These are phyloP conservation scores for Synchiropus splendidus DNA, from an alignment of 2,113 vertebrate genomes.

Conservation along the genomic window DNA sequence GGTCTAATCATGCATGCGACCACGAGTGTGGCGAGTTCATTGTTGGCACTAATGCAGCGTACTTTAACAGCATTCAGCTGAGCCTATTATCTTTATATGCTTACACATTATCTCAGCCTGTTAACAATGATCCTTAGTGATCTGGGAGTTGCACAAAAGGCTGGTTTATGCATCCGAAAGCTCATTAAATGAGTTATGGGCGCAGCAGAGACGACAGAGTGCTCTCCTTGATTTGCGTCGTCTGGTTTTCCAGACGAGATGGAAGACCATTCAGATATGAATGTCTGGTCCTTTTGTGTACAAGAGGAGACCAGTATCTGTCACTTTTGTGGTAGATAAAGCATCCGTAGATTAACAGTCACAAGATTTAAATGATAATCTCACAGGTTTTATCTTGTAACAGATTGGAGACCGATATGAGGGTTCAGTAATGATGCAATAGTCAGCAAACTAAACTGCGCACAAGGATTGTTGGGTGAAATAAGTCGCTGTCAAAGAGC, in stretches of 20 bases:
- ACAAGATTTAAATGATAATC: no score
- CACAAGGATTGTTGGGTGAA: no score
- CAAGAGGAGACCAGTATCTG: constrained; percentile 2
- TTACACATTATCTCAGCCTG: constrained; percentile 28
- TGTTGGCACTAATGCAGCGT: constrained; percentile 11
- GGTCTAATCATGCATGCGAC: constrained; percentile 12
- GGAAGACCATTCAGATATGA: constrained; percentile 3
- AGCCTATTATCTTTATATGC: constrained; percentile 39
- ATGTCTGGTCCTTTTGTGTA: constrained; percentile 2
- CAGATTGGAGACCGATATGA: no score
- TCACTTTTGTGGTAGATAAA: background rate
- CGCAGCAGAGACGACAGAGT: constrained; percentile 19
- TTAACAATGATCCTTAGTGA: constrained; percentile 28
- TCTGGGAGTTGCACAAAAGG: constrained; percentile 15
- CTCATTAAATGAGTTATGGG: constrained; percentile 36
- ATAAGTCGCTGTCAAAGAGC: no score
- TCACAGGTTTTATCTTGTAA: no score
- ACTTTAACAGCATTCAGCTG: constrained; percentile 25
- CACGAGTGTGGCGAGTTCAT: constrained; percentile 10
- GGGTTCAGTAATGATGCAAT: no score
- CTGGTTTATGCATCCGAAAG: constrained; percentile 28
- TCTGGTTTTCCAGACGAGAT: constrained; percentile 8
- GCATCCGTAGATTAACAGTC: background rate
- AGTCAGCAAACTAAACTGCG: no score
- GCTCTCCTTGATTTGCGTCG: constrained; percentile 10